phyloP scores from a whole-genome alignment of 2,113 vertebrate genomes.

The Cephalopterus ornatus region DNA sequence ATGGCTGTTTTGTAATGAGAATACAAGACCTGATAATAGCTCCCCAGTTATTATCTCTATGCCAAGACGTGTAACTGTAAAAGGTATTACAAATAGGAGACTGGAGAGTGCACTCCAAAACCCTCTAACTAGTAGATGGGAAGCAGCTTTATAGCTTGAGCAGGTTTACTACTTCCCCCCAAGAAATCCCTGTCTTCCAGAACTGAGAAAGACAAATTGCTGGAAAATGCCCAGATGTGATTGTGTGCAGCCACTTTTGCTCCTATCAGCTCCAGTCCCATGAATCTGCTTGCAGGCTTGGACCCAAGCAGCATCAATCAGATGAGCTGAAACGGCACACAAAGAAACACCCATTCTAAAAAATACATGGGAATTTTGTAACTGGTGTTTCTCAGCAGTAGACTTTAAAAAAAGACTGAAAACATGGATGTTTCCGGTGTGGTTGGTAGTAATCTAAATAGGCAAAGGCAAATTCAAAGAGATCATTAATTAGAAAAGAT shows the following conservation, averaged over 20 bases:
- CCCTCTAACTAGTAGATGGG: neutral
- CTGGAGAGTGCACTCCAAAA: neutral
- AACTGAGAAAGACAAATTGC: neutral
- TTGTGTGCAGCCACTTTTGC: neutral
- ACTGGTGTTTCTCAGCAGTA: neutral
- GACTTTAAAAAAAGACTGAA: neutral
- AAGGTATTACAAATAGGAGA: neutral
- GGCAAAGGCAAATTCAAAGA: neutral
- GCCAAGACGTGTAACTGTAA: neutral
- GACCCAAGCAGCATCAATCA: neutral
- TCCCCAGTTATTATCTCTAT: slow-evolving; percentile 19
- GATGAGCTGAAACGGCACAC: neutral
- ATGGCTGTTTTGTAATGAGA: slow-evolving; percentile 16
- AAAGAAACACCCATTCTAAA: neutral
- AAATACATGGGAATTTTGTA: neutral
- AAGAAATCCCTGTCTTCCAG: neutral
- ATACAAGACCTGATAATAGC: slow-evolving; percentile 33
- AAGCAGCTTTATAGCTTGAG: neutral
- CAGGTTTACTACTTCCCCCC: neutral
- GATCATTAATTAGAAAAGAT: slow-evolving; percentile 12
- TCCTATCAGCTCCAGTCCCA: neutral
- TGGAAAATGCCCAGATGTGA: neutral
- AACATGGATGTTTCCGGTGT: neutral
- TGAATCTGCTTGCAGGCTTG: slow-evolving; percentile 1
- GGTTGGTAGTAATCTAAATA: neutral